Evolutionary conservation across 2,888 invertebrate genomes (phyloP).

Genomic region (Resseliella maxima): DNA sequence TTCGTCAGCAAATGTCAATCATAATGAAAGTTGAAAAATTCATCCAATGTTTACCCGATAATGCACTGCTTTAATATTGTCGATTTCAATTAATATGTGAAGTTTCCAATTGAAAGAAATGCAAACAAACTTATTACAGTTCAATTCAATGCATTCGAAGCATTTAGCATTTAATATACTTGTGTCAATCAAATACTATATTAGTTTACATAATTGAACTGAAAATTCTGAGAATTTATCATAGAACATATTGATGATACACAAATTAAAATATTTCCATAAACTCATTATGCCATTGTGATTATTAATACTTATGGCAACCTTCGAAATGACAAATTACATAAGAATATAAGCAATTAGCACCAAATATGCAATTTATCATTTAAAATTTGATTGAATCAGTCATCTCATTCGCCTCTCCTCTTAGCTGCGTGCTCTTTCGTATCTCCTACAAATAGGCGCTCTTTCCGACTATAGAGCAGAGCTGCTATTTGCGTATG

Average conservation of each 20-base stretch:
- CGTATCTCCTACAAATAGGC: too few relatives aligned
- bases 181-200: background rate
- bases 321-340: too few relatives aligned
- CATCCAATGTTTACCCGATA: background rate
- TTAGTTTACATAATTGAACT: background rate
- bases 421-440: too few relatives aligned
- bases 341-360: too few relatives aligned
- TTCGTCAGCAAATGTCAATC: slow-evolving; percentile 19
- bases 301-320: too few relatives aligned
- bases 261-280: too few relatives aligned
- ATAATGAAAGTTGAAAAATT: slow-evolving; percentile 43
- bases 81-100: slow-evolving; percentile 5
- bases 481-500: too few relatives aligned
- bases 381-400: background rate
- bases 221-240: background rate
- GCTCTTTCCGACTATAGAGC: too few relatives aligned
- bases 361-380: background rate
- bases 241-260: too few relatives aligned
- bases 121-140: background rate
- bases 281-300: too few relatives aligned
- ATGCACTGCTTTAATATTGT: background rate
- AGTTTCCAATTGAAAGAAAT: background rate
- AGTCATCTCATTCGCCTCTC: too few relatives aligned
- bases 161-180: background rate
- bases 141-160: background rate